Conservation (phyloP, 2,888 invertebrate species). For the Spialia ferax region DNA sequence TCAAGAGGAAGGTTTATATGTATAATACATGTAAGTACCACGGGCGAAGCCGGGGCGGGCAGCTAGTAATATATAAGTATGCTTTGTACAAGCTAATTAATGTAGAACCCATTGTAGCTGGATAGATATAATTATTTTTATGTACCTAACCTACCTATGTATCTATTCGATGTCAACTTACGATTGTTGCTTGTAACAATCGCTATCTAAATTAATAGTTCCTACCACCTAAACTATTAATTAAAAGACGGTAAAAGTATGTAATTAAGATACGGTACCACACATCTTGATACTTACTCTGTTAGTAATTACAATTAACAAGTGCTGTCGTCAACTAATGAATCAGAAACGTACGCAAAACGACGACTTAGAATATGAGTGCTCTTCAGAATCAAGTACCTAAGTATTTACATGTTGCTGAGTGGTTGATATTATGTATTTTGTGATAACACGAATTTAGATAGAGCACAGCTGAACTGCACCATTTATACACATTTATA, state of each 20-base stretch:
- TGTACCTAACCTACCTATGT: too few relatives aligned
- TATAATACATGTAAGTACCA: too few relatives aligned
- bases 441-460: conserved; percentile 39
- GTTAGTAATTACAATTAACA: conserved; percentile 19
- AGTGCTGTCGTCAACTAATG: conserved; percentile 42
- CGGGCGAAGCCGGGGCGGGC: too few relatives aligned
- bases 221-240: too few relatives aligned
- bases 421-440: conserved; percentile 47
- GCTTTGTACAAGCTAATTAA: too few relatives aligned
- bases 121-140: too few relatives aligned
- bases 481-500: conserved; percentile 40
- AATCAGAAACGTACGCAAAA: conserved; percentile 43
- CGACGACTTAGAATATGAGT: conserved; percentile 44
- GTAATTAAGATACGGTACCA: not conserved
- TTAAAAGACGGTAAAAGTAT: not conserved
- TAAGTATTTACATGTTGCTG: conserved; percentile 44
- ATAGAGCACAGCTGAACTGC: conserved; percentile 41
- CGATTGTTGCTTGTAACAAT: too few relatives aligned
- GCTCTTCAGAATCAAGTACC: conserved; percentile 44
- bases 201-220: too few relatives aligned
- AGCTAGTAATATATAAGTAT: too few relatives aligned
- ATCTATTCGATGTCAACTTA: too few relatives aligned
- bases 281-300: not conserved
- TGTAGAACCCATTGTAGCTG: too few relatives aligned
- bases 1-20: too few relatives aligned